Base-by-base conservation (phyloP, 2,113 vertebrate species). In the Coracopsis vasa region DNA sequence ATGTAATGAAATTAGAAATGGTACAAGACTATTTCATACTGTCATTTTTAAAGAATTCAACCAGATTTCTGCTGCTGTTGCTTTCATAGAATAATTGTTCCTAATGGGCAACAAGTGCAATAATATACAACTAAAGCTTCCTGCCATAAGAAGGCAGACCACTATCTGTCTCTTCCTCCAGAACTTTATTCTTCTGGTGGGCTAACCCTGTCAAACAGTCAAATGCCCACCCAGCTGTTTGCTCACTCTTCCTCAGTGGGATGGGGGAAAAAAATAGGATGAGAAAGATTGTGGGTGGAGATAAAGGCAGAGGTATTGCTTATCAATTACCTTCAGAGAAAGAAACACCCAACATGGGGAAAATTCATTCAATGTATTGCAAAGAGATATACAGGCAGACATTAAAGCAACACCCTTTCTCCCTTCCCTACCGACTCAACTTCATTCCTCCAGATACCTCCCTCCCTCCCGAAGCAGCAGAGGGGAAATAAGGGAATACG, bases 391-490 rank as follows among this genome's bases (percentile, higher is more conserved):
- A 67, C 0, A 47, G 58, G 19, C 18, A 77, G 80, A 70, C 21
- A 48, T 21, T 73, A 70, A 88, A 86, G 31, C 13, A 65, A 37
- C 8, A 42, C 28, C 33, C 31, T 58, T 77, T 13, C 56, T 88
- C 45, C 45, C 33, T 64, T 42, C 24, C 39, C 33, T 61, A 45
- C 24, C 50, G 45, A 44, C 56, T 71, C 37, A 23, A 18, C 31
- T 72, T 80, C 15, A 48, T 15, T 67, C 24, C 47, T 78, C 19
- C 60, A 45, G 44, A 65, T 7, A 61, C 28, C 35, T 65, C 24
- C 1, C 11, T 8, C 10, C 17, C 60, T 20, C 0, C 1, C 27
- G 39, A 14, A 33, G n/a, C 3, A 0, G 12, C 3, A 1, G 37
- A 37, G 28, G 8, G n/a, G 5, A 23, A 93, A 29, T 0, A 71